Evolutionary conservation across 2,113 vertebrate genomes (phyloP).

Genomic region (Malurus cyaneus): DNA sequence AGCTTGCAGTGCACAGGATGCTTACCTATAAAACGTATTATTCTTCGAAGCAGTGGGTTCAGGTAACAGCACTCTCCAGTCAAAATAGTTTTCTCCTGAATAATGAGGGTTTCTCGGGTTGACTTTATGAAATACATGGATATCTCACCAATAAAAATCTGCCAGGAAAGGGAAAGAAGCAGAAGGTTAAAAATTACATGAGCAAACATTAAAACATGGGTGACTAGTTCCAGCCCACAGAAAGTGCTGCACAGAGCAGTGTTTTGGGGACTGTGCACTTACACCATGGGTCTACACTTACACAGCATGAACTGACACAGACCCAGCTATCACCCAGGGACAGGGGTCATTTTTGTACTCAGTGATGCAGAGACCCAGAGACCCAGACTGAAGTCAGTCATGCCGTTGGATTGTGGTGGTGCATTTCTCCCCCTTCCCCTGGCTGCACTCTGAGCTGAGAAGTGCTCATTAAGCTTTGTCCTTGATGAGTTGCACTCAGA

Average conservation of each 20-base stretch:
- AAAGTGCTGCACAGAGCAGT: neutral
- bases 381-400: neutral
- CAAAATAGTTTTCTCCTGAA: slow-evolving; percentile 96
- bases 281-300: neutral
- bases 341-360: neutral
- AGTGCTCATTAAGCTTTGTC: neutral
- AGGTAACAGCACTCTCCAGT: slow-evolving; percentile 98
- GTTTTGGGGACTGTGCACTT: neutral
- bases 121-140: slow-evolving; percentile 98
- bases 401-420: too few species aligned
- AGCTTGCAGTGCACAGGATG: neutral
- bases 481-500: neutral
- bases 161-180: neutral
- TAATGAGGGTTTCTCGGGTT: slow-evolving; percentile 88
- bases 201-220: neutral
- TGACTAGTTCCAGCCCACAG: neutral
- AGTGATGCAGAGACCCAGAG: neutral
- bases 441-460: neutral
- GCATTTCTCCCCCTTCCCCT: neutral
- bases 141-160: slow-evolving; percentile 98
- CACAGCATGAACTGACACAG: neutral
- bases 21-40: slow-evolving; percentile 95
- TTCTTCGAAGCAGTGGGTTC: slow-evolving; percentile 92
- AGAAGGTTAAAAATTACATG: slow-evolving; percentile 8
- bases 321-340: neutral